Conservation (phyloP, 2,113 vertebrate species). For the Abramis brama region DNA sequence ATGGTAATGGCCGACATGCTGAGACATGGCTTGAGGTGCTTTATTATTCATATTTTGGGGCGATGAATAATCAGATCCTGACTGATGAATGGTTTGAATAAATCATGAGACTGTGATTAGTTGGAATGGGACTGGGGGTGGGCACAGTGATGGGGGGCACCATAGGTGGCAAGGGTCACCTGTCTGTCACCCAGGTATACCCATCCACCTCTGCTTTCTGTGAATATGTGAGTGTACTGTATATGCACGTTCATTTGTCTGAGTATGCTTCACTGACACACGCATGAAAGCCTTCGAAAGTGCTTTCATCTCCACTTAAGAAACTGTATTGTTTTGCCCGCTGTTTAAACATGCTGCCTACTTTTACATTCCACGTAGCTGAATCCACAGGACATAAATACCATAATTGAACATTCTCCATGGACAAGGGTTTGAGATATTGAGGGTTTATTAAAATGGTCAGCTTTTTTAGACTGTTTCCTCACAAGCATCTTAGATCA, state of each 20-base stretch:
- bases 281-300: background rate
- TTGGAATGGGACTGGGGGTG: constrained; percentile 48
- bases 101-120: constrained; percentile 75
- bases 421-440: background rate
- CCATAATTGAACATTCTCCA: background rate
- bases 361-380: constrained; percentile 6
- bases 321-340: background rate
- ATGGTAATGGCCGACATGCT: constrained; percentile 63
- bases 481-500: background rate
- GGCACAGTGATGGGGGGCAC: constrained; percentile 32
- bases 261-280: background rate
- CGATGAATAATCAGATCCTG: constrained; percentile 77
- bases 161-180: constrained; percentile 46
- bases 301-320: constrained; percentile 30
- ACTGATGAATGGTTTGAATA: constrained; percentile 76
- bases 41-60: constrained; percentile 76
- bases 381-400: constrained; percentile 1
- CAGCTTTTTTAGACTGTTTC: background rate
- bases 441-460: constrained; percentile 1
- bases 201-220: background rate
- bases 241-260: background rate
- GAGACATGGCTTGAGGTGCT: constrained; percentile 53
- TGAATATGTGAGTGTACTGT: background rate
- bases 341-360: constrained; percentile 14
- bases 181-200: constrained; percentile 49